Percentiles rank a stretch among this genome's conserved stretches.
These are phyloP conservation scores for Aspidiotus rigidus DNA, from an alignment of 2,888 invertebrate species.

Conservation along the genomic window DNA sequence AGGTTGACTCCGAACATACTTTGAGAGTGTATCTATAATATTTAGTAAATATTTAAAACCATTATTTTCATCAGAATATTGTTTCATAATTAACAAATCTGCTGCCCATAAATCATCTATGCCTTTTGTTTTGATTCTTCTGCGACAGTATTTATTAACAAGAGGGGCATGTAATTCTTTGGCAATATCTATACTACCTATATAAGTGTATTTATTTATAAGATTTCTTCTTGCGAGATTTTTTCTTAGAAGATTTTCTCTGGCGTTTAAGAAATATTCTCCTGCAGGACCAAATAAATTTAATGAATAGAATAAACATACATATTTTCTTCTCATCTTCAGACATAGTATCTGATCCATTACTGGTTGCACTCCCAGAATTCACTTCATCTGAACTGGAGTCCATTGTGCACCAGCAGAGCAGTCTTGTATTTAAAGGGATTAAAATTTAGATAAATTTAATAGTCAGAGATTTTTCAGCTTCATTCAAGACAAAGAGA, in stretches of 20 bases:
- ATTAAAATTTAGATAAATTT: constrained; percentile 8
- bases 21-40: constrained; percentile 28
- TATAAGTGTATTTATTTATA: background rate
- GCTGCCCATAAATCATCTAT: constrained; percentile 33
- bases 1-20: constrained; percentile 25
- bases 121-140: constrained; percentile 27
- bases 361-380: background rate
- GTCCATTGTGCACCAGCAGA: background rate
- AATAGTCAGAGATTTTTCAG: background rate
- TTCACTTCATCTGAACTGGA: background rate
- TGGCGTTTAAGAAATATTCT: constrained; percentile 4
- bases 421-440: background rate
- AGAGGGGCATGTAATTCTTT: constrained; percentile 20
- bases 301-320: background rate
- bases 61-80: constrained; percentile 29
- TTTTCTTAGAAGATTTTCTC: constrained; percentile 4
- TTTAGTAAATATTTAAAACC: constrained; percentile 34
- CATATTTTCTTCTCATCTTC: constrained; percentile 8
- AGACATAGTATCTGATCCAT: background rate
- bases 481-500: background rate
- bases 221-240: constrained; percentile 20
- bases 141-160: constrained; percentile 15
- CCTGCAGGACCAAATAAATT: constrained; percentile 1
- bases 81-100: constrained; percentile 30
- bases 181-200: constrained; percentile 11